Conservation (phyloP, 2,888 invertebrate species). For the Ischnura elegans region DNA sequence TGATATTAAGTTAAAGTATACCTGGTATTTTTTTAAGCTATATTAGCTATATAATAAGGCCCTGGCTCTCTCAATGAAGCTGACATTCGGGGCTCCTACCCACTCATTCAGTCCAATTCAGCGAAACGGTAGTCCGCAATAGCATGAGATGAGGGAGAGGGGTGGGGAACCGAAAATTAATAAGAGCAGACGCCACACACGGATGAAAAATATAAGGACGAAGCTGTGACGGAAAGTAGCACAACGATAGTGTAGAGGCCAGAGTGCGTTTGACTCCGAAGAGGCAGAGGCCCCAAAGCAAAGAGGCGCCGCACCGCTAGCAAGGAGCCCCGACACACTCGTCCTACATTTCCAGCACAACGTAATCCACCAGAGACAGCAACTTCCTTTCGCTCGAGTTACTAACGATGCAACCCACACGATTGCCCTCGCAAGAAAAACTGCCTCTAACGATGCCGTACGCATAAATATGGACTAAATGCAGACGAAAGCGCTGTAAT, state of each 20-base stretch:
- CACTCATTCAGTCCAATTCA: background rate
- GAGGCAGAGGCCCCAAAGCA: background rate
- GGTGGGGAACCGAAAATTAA: background rate
- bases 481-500: too few species aligned
- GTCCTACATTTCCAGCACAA: too few species aligned
- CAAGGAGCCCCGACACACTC: background rate
- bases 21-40: background rate
- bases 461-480: too few species aligned
- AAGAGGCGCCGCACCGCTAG: background rate
- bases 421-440: too few species aligned
- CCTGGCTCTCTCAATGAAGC: too few species aligned
- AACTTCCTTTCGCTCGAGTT: background rate
- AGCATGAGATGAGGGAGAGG: background rate
- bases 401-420: too few species aligned
- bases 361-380: background rate
- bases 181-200: background rate
- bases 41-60: background rate
- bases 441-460: too few species aligned
- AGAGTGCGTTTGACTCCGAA: background rate
- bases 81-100: too few species aligned
- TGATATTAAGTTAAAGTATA: too few species aligned
- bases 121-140: background rate
- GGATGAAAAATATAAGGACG: background rate
- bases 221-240: background rate
- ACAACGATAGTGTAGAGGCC: background rate